phyloP scores from a whole-genome alignment of 1,140 invertebrate genomes.

The Kradibia gibbosae region DNA sequence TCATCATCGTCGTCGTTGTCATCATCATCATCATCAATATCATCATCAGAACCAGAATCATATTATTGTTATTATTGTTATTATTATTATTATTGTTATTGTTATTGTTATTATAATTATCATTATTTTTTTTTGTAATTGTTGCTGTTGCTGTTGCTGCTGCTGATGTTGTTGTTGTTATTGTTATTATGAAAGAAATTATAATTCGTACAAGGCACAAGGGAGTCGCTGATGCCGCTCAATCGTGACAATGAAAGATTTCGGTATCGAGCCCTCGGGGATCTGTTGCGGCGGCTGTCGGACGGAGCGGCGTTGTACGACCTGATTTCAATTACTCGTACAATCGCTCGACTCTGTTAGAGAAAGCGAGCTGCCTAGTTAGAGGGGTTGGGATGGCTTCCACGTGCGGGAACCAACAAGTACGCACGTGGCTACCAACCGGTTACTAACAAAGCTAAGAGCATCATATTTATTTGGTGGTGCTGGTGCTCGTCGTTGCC shows the following conservation, averaged over 20 bases:
- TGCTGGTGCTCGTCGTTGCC: no score
- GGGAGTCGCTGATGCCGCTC: neutral
- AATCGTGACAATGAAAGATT: neutral
- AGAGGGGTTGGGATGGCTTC: no score
- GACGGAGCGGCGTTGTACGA: neutral
- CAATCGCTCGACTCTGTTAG: neutral
- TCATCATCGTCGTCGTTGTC: neutral
- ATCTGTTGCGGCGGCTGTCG: neutral
- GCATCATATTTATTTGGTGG: no score
- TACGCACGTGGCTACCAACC: no score
- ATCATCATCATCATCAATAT: neutral
- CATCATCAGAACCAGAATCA: no score
- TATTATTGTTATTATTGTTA: conserved; percentile 11
- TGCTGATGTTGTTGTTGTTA: neutral
- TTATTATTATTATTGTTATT: neutral
- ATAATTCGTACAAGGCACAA: conserved; percentile 11
- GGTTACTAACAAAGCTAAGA: no score
- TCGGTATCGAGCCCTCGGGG: neutral
- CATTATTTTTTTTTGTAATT: neutral
- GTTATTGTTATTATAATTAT: conserved; percentile 6
- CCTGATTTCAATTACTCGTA: neutral
- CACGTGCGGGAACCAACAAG: no score
- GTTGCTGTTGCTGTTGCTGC: neutral
- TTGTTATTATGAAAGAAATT: neutral
- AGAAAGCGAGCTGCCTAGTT: neutral